phyloP scores from a whole-genome alignment of 92 coral and sea anemone genomes.

The Zoanthus sansibaricus region DNA sequence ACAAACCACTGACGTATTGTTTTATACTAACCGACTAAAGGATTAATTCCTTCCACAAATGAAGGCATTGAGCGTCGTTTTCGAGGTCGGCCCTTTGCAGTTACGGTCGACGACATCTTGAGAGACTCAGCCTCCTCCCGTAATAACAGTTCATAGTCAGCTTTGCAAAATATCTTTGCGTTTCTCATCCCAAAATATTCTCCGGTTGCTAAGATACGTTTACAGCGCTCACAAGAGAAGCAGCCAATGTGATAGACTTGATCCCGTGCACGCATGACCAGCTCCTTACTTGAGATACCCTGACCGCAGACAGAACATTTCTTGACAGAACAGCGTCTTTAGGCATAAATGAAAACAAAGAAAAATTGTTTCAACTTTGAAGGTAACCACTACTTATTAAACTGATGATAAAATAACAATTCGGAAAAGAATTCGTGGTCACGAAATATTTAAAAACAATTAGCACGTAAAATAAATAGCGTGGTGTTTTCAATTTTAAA shows the following conservation, averaged over 20 bases:
- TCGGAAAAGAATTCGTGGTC: too few relatives aligned
- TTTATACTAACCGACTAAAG: slow-evolving; percentile 68
- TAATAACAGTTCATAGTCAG: slow-evolving; percentile 85
- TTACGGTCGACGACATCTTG: slow-evolving; percentile 58
- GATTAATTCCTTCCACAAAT: slow-evolving; percentile 70
- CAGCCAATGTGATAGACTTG: slow-evolving; percentile 96
- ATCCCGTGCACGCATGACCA: slow-evolving; percentile 99
- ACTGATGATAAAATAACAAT: background rate
- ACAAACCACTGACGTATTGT: too few relatives aligned
- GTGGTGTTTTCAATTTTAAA: too few relatives aligned
- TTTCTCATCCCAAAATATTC: slow-evolving; percentile 98
- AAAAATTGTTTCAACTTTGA: background rate
- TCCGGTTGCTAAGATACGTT: slow-evolving; percentile 97
- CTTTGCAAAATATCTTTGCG: slow-evolving; percentile 84
- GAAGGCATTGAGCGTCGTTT: slow-evolving; percentile 74
- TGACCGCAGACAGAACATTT: slow-evolving; percentile 87
- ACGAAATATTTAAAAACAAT: too few relatives aligned
- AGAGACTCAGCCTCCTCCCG: slow-evolving; percentile 78
- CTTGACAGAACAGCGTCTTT: slow-evolving; percentile 90
- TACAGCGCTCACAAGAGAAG: slow-evolving; percentile 99
- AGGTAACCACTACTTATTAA: background rate
- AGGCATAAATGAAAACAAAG: background rate
- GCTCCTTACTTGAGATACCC: slow-evolving; percentile 89
- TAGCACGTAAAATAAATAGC: too few relatives aligned
- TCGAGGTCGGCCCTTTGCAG: slow-evolving; percentile 86